Evolutionary conservation across 2,113 vertebrate species (phyloP), one percentile per base, ranked within the genome.

Genomic region (Physeter macrocephalus): DNA sequence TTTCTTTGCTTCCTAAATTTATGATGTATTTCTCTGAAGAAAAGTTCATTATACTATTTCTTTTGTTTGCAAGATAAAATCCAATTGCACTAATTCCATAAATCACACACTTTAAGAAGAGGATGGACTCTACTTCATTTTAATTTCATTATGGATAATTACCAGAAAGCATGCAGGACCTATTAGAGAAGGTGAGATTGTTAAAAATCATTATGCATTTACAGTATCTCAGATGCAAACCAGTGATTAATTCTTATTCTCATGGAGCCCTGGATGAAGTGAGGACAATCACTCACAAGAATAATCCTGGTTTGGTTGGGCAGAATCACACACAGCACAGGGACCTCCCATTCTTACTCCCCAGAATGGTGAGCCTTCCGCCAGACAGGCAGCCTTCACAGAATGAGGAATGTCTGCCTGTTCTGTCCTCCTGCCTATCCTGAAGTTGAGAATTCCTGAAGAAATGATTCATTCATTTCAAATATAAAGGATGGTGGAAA

Each of bases 171-270:
- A 83, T n/a, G 18, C 27, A 90, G 43, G 54, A 69, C 31, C 61
- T 78, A 82, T 41, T 52, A 61, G 39, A 13, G 52, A 43, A 75
- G 59, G 36, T 54, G 21, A 69, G 21, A 81, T 62, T 92, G 77
- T 88, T 62, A 88, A 91, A 93, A 80, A 88, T 93, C 46, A 75
- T 81, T 23, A 96, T 69, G 49, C 31, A 80, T 69, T 91, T 62
- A 69, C 21, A 91, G 77, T 41, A 57, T 69, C 66, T 85, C 71
- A 91, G 64, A 91, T 41, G 10, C 10, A 93, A 95, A 69, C 15
- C 18, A 75, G 20, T 39, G 69, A 29, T 34, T 61, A 64, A 67
- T 81, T 85, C 17, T 96, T 43, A 87, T 54, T 72, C 21, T 75
- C 27, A 52, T 8, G 34, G 61, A 54, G 18, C 17, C 25, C 23